Conservation (phyloP, 2,797 vertebrate species). For the Yasuhikotakia modesta region DNA sequence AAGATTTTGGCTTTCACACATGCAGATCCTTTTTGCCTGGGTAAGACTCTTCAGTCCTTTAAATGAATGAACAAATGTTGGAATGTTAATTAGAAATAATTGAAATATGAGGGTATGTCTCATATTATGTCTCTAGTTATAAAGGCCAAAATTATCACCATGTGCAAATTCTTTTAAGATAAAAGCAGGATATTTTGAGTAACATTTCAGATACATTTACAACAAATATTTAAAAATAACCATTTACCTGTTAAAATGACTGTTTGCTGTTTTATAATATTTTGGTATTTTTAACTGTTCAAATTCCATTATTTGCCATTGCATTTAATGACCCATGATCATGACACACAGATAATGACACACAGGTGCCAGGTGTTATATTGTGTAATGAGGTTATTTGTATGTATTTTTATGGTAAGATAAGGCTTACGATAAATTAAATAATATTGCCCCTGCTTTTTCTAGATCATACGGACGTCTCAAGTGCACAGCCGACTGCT, state of each 20-base stretch:
- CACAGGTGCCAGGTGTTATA: background rate
- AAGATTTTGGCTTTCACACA: conserved; percentile 95
- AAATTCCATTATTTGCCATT: too few species aligned
- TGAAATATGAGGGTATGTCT: too few species aligned
- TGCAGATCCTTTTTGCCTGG: conserved; percentile 97
- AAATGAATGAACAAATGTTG: too few species aligned
- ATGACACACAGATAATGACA: background rate
- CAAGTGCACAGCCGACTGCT: conserved; percentile 87
- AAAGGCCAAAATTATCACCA: background rate
- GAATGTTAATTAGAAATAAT: too few species aligned
- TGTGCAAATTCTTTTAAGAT: background rate
- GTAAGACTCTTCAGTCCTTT: conserved; percentile 69
- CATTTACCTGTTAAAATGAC: too few species aligned
- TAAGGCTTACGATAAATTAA: background rate
- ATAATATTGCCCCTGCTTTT: conserved; percentile 31
- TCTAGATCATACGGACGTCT: conserved; percentile 90
- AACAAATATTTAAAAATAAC: too few species aligned
- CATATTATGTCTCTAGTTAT: background rate
- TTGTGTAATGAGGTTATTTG: background rate
- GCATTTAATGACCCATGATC: background rate
- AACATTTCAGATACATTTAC: too few species aligned
- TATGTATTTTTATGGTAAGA: background rate
- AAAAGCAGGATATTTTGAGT: too few species aligned
- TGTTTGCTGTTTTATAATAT: too few species aligned
- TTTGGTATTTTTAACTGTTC: too few species aligned